These are phyloP conservation scores for Drosophila flavopinicola DNA, from an alignment of 2,888 invertebrate genomes.

Conservation along the genomic window DNA sequence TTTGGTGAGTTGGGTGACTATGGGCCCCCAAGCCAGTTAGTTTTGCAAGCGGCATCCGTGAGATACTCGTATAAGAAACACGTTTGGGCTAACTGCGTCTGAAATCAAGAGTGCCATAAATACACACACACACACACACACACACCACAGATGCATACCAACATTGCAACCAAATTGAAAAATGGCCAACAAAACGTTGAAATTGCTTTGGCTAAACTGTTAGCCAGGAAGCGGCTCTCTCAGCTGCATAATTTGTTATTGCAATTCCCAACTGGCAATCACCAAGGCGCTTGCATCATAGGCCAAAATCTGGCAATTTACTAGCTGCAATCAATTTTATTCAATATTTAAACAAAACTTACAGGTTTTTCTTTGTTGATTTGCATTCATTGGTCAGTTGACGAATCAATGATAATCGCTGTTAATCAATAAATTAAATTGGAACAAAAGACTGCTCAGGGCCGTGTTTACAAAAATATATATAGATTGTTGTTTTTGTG, in stretches of 20 bases:
- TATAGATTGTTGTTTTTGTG: too few relatives aligned
- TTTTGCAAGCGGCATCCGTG: constrained; percentile 78
- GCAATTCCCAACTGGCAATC: constrained; percentile 47
- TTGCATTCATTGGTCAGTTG: constrained; percentile 21
- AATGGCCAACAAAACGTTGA: constrained; percentile 44
- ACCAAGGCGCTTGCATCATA: constrained; percentile 42
- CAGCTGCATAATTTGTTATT: constrained; percentile 47
- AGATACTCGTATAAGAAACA: constrained; percentile 67
- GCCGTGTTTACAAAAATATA: neutral
- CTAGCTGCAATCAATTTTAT: constrained; percentile 16
- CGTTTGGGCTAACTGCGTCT: constrained; percentile 61
- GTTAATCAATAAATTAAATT: constrained; percentile 30
- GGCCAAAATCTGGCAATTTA: constrained; percentile 17
- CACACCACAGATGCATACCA: too few relatives aligned
- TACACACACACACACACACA: constrained; percentile 21
- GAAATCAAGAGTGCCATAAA: constrained; percentile 66
- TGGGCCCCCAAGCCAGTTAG: constrained; percentile 44
- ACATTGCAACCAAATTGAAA: constrained; percentile 44
- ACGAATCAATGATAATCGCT: constrained; percentile 22
- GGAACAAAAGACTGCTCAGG: constrained; percentile 24
- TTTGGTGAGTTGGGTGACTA: constrained; percentile 17
- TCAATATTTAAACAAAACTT: constrained; percentile 24
- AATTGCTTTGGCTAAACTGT: constrained; percentile 57
- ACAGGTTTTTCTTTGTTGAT: constrained; percentile 14
- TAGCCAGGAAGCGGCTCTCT: constrained; percentile 62